Base-by-base conservation (phyloP, 2,797 vertebrate species). In the Gymnothorax javanicus region DNA sequence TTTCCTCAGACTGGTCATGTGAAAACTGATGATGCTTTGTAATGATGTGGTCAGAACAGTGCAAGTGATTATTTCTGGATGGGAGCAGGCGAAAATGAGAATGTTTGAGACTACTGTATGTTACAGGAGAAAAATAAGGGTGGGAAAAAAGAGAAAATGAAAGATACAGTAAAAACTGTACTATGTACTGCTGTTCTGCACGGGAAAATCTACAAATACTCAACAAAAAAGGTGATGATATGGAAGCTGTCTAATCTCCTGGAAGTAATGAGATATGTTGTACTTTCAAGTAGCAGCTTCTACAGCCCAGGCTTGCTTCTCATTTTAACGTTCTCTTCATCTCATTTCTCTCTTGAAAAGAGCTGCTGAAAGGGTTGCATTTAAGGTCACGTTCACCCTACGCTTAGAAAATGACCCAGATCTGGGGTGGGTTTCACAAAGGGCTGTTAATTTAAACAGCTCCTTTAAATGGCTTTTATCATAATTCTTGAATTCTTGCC, bases 161-260 rank as follows among this genome's bases (percentile, higher is more conserved):
- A n/a, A 75, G 27, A 77, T n/a, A 7, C 8, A 9, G 77, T 23
- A 79, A 82, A 50, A 0, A 8, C 58, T 43, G 23, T 62, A 69
- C 69, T 73, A 20, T 9, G 81, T 60, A 15, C 27, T 20, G 57
- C 82, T 43, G 60, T 75, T 17, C 71, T 84, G 71, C 86, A 27
- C 64, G 27, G 84, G 57, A 84, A 79, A 59, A 67, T 56, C 83
- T 87, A 81, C 64, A 85, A 85, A 85, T 87, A 81, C 57, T 33
- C 56, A 23, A 20, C 27, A 58, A 85, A 85, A 87, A n/a, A 67
- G 58, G 58, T 56, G 25, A 84, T 84, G 86, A 81, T 25, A 69
- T 84, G 69, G 83, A 87, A 77, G 84, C 62, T n/a, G 56, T 58
- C 82, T 87, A 20, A 87, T 84, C 86, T 64, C 27, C n/a, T 25